Evolutionary conservation across 2,888 invertebrate species (phyloP).

Genomic region (Kuschelorhynchus macadamiae): DNA sequence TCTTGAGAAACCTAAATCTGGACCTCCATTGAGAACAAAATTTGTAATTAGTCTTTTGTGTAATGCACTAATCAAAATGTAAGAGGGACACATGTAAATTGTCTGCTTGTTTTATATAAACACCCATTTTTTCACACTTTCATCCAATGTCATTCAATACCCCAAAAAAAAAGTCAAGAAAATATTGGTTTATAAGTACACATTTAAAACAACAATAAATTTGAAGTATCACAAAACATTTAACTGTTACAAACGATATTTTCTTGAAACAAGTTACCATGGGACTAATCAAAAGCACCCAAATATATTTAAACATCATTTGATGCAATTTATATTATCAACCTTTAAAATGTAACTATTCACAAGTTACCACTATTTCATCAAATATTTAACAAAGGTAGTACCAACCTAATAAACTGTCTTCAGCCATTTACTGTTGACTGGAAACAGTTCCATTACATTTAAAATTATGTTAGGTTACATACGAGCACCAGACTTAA

Average conservation of each 20-base stretch:
- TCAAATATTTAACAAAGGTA: no score
- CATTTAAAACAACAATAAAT: conserved; percentile 2
- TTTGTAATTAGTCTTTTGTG: conserved; percentile 60
- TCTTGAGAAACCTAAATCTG: conserved; percentile 59
- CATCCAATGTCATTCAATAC: conserved; percentile 59
- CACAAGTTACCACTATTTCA: no score
- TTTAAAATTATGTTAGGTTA: no score
- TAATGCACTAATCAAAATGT: conserved; percentile 48
- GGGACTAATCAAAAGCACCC: no score
- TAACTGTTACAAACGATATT: conserved; percentile 4
- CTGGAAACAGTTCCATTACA: no score
- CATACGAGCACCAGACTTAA: no score
- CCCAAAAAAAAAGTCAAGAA: conserved; percentile 55
- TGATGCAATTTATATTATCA: no score
- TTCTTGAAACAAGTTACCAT: conserved; percentile 5
- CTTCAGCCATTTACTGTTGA: no score
- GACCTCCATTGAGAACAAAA: conserved; percentile 63
- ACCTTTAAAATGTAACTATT: no score
- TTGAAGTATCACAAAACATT: not conserved
- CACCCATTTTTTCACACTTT: conserved; percentile 38
- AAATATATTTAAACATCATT: no score
- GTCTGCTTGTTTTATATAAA: conserved; percentile 48
- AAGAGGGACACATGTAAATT: conserved; percentile 17
- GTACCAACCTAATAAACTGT: no score
- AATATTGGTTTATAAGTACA: conserved; percentile 35